Percentiles rank a stretch among this genome's conserved stretches.
Evolutionary conservation across 2,113 vertebrate species (phyloP).

Genomic region (Madoqua kirkii): DNA sequence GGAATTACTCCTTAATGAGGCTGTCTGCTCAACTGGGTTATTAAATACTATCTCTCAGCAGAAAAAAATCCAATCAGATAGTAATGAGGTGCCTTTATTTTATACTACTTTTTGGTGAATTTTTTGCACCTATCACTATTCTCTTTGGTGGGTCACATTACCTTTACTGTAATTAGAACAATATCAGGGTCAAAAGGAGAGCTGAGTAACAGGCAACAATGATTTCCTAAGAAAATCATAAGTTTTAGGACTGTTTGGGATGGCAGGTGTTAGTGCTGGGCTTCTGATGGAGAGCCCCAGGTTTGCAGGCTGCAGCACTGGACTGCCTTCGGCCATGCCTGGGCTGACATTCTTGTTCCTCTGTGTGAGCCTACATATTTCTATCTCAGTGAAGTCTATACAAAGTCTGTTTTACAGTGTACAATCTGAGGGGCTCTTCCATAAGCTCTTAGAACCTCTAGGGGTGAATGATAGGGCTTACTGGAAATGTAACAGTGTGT

Average conservation of each 20-base stretch:
- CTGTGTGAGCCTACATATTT: background rate
- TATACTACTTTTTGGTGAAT: background rate
- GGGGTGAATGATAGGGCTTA: background rate
- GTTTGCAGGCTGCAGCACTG: background rate
- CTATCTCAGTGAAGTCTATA: background rate
- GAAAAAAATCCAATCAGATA: background rate
- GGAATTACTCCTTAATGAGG: background rate
- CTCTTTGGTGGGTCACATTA: background rate
- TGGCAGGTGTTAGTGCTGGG: background rate
- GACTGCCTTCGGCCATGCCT: fast-evolving
- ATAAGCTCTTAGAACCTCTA: background rate
- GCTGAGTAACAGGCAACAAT: background rate
- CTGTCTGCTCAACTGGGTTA: background rate
- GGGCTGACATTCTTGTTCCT: background rate
- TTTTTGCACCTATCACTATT: background rate
- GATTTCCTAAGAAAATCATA: background rate
- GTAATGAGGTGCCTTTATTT: background rate
- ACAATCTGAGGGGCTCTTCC: background rate
- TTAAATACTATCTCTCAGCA: background rate
- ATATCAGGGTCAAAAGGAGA: background rate
- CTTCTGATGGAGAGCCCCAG: background rate
- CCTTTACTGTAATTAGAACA: background rate
- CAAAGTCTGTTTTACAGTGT: background rate
- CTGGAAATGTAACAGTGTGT: background rate
- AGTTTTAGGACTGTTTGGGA: background rate